Base-by-base conservation (phyloP, 2,113 vertebrate species). In the Sebastes schlegelii region DNA sequence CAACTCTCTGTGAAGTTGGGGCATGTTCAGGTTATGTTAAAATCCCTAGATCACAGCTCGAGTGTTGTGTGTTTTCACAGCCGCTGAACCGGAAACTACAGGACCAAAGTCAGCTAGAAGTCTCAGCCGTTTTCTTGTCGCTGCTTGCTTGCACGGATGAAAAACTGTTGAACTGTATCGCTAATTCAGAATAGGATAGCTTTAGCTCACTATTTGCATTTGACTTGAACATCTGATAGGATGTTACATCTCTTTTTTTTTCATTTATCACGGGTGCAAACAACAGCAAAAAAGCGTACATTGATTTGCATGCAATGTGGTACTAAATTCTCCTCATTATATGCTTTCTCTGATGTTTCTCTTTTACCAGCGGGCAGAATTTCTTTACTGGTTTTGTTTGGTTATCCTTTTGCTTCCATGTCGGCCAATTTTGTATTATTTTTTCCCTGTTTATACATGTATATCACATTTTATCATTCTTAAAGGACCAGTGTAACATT, bases 21-120 rank as follows among this genome's bases (percentile, higher is more conserved):
- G 62, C 70, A 70, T 48, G 67, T 77, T 75, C 48, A 73, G 14
- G 58, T 65, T 14, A 48, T 79, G 85, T 52, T 71, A n/a, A 84
- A 80, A 82, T 68, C 61, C 42, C 46, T 21, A 13, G 60, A 81
- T 88, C 76, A 55, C 72, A 72, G 51, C 64, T 80, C 14, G 23
- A 1, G 52, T 46, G 26, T 48, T 61, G 63, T 63, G 19, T 67
- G 64, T 80, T 81, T 77, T 68, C 55, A 79, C 14, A 74, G 72
- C 58, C 5, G 0, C 48, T 82, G 78, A 72, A 66, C 76, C 73
- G 51, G 57, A 83, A 87, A 91, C 62, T 69, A 54, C 45, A 61
- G 13, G 54, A 78, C 51, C 70, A 75, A 82, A 84, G 48, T 79
- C 65, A 72, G 68, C 66, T 26, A 21, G 58, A 80, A 74, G 74